Evolutionary conservation across 1,140 invertebrate species (phyloP).

Genomic region (Dreissena polymorpha): DNA sequence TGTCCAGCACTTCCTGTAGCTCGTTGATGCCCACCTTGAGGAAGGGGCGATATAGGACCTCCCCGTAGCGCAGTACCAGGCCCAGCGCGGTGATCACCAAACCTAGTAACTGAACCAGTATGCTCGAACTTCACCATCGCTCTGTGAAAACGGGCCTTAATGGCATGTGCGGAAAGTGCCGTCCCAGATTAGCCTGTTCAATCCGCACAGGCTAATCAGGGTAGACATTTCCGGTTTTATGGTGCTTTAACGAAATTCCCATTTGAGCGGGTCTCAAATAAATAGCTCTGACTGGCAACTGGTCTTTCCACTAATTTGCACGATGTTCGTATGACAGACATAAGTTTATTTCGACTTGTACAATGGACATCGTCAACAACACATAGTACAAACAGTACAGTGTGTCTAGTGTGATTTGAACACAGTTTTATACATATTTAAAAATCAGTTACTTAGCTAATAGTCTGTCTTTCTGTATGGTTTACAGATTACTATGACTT

Average conservation of each 20-base stretch:
- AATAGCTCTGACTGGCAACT: too few species aligned
- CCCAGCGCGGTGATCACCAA: constrained; percentile 20
- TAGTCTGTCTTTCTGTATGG: too few species aligned
- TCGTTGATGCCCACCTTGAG: constrained; percentile 30
- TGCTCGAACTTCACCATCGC: background rate
- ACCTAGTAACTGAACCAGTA: constrained; percentile 29
- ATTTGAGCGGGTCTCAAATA: background rate
- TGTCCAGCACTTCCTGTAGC: constrained; percentile 3
- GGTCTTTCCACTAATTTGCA: too few species aligned
- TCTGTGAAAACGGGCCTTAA: background rate
- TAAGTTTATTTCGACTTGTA: too few species aligned
- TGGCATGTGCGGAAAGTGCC: background rate
- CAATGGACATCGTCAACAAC: too few species aligned
- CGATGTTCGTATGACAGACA: too few species aligned
- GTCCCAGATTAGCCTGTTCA: background rate
- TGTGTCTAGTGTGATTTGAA: too few species aligned
- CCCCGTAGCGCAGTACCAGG: constrained; percentile 30
- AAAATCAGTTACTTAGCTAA: too few species aligned
- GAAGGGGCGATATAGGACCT: constrained; percentile 28
- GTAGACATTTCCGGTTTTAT: background rate
- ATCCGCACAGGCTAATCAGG: background rate
- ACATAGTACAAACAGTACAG: too few species aligned
- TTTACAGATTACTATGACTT: too few species aligned
- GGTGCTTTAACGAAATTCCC: background rate
- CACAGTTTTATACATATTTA: too few species aligned